Base-by-base conservation (phyloP, 2,113 vertebrate species). In the Cairina moschata region DNA sequence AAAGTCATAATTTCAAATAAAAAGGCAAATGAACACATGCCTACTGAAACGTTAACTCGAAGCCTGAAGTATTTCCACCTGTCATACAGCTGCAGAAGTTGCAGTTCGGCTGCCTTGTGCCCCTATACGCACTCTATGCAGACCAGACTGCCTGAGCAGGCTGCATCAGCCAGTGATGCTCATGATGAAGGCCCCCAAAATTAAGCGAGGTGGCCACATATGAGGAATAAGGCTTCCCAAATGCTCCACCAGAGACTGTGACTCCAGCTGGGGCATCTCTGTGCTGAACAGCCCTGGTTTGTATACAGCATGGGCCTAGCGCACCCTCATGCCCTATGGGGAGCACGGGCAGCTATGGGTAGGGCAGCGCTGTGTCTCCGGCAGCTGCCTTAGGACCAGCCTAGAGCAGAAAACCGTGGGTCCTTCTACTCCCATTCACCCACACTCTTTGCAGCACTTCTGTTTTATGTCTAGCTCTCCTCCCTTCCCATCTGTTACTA, bases 291-390 rank as follows among this genome's bases (percentile, higher is more conserved):
- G 31, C 31, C 36, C 29, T 36, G 46, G 13, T 62, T 40, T 86
- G 67, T 40, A 5, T 74, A 11, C 17, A 32, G 21, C 44, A 36
- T 0, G 0, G 11, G 6, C 38, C 17, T 31, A 4, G 3, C 0
- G 23, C 6, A 34, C 4, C 2, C 6, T 26, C 2, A 3, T 48
- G 40, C 34, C 32, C 34, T 18, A 10, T 2, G 17, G 68, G 36
- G 34, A 25, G 12, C 40, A 36, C 29, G 3, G n/a, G 9, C 48
- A 29, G 31, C 15, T 34, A 40, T 13, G 40, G 1, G 11, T 4
- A 20, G 15, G 0, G 8, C 59, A 50, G 65, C 6, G 6, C 11
- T 9, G 3, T 1, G 2, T 34, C 71, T 62, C 62, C 34, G 74
- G 3, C 0, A 0, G 42, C 4, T 23, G 17, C 69, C 34, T 32